Evolutionary conservation across 2,888 invertebrate genomes (phyloP), one percentile per base, ranked within the genome.

Genomic region (Oxycera nigricornis): DNA sequence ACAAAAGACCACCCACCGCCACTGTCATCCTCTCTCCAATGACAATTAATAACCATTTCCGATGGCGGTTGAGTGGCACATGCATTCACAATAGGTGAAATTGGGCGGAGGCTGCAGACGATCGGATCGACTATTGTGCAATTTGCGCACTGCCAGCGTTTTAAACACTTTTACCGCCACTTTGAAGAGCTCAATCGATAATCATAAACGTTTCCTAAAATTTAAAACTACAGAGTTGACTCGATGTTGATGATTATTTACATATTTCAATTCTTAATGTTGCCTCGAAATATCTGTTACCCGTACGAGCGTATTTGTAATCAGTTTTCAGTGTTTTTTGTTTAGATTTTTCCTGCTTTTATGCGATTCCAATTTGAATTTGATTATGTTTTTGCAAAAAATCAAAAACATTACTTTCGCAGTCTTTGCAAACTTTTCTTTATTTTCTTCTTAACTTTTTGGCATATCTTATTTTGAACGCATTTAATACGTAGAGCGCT

Each of bases 241-340:
- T 62, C 20, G 62, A 22, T 68, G 28, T 28, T n/a, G n/a, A n/a
- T n/a, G n/a, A n/a, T n/a, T n/a, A n/a, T n/a, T 68, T 17, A 68
- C 46, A 28, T 50, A 11, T 67, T 41, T 55, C 24, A n/a, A 55
- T 52, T 52, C 35, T 70, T 35, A 30, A 55, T 70, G 70, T 70
- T 30, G 52, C 55, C 1, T 24, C 2, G 30, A 28, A 35, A 35
- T 39, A 35, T 14, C 2, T 41, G 50, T 52, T 35, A 52, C 52
- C 70, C 52, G 31, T 30, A 70, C 70, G 70, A 70, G 31, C 70
- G 52, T 28, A 70, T 70, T 70, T 70, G 52, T 70, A 55, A 2
- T 9, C 7, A 65, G 39, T 39, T n/a, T 65, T 7, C 4, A 11
- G 46, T 46, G 11, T 46, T 46, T 7, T 46, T 7, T 46, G 17